Conservation (phyloP, 2,888 invertebrate species). For the Andrena marginata region DNA sequence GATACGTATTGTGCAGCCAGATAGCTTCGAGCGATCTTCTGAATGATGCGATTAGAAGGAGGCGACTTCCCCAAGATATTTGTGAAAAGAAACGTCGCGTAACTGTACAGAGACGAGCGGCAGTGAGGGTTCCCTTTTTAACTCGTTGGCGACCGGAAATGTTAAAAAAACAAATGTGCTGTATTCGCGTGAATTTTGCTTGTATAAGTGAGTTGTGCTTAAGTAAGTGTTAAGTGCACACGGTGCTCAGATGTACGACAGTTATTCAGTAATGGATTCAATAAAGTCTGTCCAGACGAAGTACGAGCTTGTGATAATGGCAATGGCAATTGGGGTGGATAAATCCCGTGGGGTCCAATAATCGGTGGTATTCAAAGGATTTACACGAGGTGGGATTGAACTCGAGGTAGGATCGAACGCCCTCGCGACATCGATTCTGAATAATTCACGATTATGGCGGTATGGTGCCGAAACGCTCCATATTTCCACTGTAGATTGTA, state of each 20-base stretch:
- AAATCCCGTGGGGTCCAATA: background rate
- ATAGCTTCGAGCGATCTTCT: too few relatives aligned
- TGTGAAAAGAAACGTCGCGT: too few relatives aligned
- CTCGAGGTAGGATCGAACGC: background rate
- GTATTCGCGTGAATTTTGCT: background rate
- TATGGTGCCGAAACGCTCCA: background rate
- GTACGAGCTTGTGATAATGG: background rate
- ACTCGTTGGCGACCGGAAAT: background rate
- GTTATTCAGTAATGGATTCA: slow-evolving; percentile 22
- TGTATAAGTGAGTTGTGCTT: background rate
- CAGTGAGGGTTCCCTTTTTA: too few relatives aligned
- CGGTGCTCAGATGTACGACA: slow-evolving; percentile 12
- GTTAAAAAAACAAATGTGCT: background rate
- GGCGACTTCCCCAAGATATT: background rate
- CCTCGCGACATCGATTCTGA: background rate
- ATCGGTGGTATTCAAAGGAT: background rate
- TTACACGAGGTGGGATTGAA: background rate
- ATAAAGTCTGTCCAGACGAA: slow-evolving; percentile 11
- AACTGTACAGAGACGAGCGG: too few relatives aligned
- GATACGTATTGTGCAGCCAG: too few relatives aligned
- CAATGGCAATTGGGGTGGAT: background rate
- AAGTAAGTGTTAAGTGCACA: background rate
- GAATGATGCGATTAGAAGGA: background rate
- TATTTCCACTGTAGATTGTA: background rate
- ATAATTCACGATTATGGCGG: slow-evolving; percentile 3